Conservation (phyloP, 35 echinoderm and acorn worm species). For the Lytechinus variegatus region DNA sequence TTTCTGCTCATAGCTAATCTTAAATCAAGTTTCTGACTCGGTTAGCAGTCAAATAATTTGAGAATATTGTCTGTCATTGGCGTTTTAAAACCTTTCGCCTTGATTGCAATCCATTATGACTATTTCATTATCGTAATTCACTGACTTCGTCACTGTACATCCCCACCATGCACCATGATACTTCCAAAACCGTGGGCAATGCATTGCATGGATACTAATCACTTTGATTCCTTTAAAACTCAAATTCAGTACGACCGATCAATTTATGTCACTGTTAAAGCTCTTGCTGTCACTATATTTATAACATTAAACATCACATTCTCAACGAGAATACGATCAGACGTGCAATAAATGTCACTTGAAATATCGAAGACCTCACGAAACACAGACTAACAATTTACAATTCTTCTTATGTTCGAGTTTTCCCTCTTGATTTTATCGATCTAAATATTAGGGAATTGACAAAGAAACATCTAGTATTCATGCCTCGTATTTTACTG, state of each 20-base stretch:
- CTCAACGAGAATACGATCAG: neutral
- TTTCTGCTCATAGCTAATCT: neutral
- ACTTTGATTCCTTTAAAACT: neutral
- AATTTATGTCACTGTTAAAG: neutral
- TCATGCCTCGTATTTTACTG: neutral
- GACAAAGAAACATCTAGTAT: neutral
- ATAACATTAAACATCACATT: neutral
- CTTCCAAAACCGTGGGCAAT: neutral
- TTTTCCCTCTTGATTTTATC: neutral
- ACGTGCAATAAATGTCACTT: neutral
- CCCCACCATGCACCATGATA: neutral
- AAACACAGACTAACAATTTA: neutral
- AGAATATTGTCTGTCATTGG: neutral
- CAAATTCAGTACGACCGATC: neutral
- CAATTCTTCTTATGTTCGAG: neutral
- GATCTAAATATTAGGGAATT: neutral
- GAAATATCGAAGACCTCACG: neutral
- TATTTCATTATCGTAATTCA: constrained; percentile 5
- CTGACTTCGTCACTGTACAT: neutral
- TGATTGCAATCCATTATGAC: neutral
- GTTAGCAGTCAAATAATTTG: neutral
- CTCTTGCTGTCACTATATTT: neutral
- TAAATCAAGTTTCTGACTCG: neutral
- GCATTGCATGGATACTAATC: neutral
- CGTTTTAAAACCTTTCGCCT: neutral